A percentile compares a stretch with the other conserved stretches of the same genome.
phyloP scores from a whole-genome alignment of 2,888 invertebrate species.

The Gibbula magus region DNA sequence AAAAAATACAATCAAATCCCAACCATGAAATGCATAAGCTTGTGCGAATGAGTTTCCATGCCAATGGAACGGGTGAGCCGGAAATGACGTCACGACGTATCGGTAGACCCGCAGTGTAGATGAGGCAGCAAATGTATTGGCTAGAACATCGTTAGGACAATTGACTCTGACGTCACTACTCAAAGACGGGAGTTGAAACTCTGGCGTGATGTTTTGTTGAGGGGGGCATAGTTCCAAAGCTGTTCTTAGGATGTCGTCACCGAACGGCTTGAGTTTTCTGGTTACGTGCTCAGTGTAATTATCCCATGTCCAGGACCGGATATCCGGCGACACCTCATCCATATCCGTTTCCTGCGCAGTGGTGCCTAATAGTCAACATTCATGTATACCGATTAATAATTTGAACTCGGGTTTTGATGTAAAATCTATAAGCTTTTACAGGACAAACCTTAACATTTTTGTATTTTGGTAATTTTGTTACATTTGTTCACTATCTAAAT shows the following conservation, averaged over 20 bases:
- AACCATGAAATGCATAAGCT: too few relatives aligned
- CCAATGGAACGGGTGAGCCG: conserved; percentile 59
- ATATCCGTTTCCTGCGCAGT: too few relatives aligned
- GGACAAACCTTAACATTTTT: too few relatives aligned
- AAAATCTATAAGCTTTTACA: too few relatives aligned
- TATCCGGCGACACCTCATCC: too few relatives aligned
- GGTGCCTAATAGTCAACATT: too few relatives aligned
- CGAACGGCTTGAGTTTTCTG: conserved; percentile 59
- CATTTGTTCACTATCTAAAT: too few relatives aligned
- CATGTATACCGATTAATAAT: too few relatives aligned
- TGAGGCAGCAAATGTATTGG: conserved; percentile 41
- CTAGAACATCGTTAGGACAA: too few relatives aligned
- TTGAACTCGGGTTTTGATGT: too few relatives aligned
- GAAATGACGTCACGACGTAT: conserved; percentile 60
- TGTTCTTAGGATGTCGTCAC: conserved; percentile 39
- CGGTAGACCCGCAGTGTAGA: conserved; percentile 57
- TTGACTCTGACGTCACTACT: conserved; percentile 66
- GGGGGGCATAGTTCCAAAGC: conserved; percentile 55
- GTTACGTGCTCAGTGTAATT: conserved; percentile 58
- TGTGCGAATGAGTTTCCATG: conserved; percentile 41
- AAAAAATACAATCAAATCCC: too few relatives aligned
- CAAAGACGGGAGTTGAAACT: conserved; percentile 64
- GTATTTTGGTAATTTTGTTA: too few relatives aligned
- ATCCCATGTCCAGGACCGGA: conserved; percentile 60
- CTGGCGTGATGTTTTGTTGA: conserved; percentile 45